Conservation (phyloP, 2,113 vertebrate species). For the Dicrurus megarhynchus region DNA sequence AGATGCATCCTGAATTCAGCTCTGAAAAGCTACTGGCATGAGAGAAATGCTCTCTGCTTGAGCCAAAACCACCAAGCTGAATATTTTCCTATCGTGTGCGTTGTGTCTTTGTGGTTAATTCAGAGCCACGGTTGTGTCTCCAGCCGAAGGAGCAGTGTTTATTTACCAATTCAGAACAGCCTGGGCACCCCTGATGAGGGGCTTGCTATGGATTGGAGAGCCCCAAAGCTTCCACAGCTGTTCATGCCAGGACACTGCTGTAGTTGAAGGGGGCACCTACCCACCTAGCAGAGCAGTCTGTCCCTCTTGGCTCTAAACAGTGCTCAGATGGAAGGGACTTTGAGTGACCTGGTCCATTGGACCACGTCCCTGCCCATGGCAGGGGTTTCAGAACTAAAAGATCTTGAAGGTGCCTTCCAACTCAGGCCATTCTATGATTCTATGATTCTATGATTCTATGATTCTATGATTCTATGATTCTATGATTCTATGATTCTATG, state of each 20-base stretch:
- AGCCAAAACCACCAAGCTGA: neutral
- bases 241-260: neutral
- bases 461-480: neutral
- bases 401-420: neutral
- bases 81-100: neutral
- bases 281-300: neutral
- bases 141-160: neutral
- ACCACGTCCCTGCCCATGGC: neutral
- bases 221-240: neutral
- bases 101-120: neutral
- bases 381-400: neutral
- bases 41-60: neutral
- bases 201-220: neutral
- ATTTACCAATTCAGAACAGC: neutral
- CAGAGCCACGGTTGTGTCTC: neutral
- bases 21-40: neutral
- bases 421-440: neutral
- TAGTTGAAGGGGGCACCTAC: neutral
- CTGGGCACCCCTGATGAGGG: neutral
- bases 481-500: neutral
- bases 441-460: neutral
- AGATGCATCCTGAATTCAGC: neutral
- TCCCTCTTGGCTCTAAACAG: neutral
- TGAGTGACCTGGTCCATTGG: accelerated
- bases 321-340: neutral